Conservation (phyloP, 2,888 invertebrate species). For the Cyaniris semiargus region DNA sequence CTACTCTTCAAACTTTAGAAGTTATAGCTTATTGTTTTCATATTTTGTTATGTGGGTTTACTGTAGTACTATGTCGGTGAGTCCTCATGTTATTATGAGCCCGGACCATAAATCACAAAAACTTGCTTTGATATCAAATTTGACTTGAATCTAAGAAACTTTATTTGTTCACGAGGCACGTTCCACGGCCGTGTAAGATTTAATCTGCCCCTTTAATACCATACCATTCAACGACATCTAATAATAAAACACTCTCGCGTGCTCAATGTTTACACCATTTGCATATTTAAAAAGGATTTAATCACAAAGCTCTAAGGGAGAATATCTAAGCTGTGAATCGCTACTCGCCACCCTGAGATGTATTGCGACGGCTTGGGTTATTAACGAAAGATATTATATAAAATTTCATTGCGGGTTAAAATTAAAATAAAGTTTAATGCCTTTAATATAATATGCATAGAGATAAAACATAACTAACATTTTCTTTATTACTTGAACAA, state of each 20-base stretch:
- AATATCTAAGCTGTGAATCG: not conserved
- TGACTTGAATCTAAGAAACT: slow-evolving; percentile 71
- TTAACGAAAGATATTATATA: not conserved
- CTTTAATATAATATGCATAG: not conserved
- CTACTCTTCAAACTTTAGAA: slow-evolving; percentile 9
- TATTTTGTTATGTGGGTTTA: not conserved
- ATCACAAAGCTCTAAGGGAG: not conserved
- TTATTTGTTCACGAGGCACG: slow-evolving; percentile 72
- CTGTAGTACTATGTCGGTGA: not conserved
- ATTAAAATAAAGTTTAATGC: too few relatives aligned
- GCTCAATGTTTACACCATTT: slow-evolving; percentile 52
- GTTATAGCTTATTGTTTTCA: slow-evolving; percentile 7
- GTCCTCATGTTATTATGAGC: not conserved
- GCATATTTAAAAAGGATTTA: slow-evolving; percentile 36
- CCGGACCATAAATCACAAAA: slow-evolving; percentile 20
- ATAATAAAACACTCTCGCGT: slow-evolving; percentile 70
- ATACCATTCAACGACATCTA: slow-evolving; percentile 64
- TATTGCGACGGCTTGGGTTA: not conserved
- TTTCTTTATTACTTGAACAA: not conserved
- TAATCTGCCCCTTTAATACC: slow-evolving; percentile 61
- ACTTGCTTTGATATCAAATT: slow-evolving; percentile 48
- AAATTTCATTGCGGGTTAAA: not conserved
- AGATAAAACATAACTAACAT: not conserved
- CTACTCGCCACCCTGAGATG: not conserved
- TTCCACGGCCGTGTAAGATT: slow-evolving; percentile 68